These are phyloP conservation scores for Ivindomyrus marchei DNA, from an alignment of 2,113 vertebrate genomes.

Conservation along the genomic window DNA sequence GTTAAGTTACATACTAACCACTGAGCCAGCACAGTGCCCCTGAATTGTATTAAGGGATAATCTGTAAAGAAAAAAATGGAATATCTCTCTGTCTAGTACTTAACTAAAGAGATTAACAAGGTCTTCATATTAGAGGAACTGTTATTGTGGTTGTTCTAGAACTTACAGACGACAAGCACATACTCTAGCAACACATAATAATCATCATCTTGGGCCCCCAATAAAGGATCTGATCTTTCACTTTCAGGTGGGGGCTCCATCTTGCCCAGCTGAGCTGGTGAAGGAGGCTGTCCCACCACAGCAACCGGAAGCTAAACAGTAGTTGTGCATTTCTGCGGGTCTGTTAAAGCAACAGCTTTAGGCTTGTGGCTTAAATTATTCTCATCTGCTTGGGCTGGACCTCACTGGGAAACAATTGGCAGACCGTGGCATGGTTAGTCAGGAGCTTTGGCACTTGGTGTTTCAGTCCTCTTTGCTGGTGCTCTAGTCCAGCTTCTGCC, in stretches of 20 bases:
- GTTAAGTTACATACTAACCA: background rate
- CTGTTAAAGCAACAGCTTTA: background rate
- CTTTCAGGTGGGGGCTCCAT: background rate
- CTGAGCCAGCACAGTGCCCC: background rate
- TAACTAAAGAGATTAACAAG: background rate
- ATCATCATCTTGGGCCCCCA: background rate
- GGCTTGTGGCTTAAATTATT: background rate
- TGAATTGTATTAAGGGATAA: background rate
- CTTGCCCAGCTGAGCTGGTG: background rate
- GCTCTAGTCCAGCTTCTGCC: background rate
- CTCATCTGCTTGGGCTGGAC: background rate
- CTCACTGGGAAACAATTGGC: background rate
- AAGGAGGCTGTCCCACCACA: background rate
- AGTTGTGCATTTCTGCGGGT: background rate
- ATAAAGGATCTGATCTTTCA: background rate
- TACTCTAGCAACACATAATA: background rate
- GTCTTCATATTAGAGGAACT: background rate
- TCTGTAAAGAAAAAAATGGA: background rate
- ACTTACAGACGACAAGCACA: background rate
- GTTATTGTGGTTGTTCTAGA: background rate
- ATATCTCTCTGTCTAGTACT: background rate
- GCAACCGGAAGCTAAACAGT: background rate
- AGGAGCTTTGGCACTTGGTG: background rate
- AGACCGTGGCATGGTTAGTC: too few relatives aligned
- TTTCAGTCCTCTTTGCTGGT: background rate